phyloP scores from a whole-genome alignment of 2,797 vertebrate genomes.

The Amniataba percoides region DNA sequence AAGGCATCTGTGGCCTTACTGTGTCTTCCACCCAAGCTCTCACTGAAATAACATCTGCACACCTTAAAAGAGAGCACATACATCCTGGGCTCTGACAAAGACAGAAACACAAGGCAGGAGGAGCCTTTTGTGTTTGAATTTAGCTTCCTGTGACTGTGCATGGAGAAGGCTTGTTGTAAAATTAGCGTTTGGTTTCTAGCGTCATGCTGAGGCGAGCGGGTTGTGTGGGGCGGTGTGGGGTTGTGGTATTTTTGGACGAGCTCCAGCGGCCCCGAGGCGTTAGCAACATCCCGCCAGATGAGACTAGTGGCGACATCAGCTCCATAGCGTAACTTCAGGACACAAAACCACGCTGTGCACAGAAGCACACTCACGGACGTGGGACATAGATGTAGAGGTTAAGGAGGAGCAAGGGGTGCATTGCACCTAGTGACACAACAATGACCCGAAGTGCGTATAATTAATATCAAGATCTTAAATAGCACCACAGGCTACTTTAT shows the following conservation, averaged over 20 bases:
- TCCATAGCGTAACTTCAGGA: conserved; percentile 40
- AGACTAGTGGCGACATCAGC: conserved; percentile 68
- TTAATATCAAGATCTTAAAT: conserved; percentile 9
- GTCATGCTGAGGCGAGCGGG: conserved; percentile 36
- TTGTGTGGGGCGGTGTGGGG: conserved; percentile 52
- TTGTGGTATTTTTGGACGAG: conserved; percentile 75
- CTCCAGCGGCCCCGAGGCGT: conserved; percentile 70
- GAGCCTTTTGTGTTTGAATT: conserved; percentile 14
- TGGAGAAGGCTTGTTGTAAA: conserved; percentile 47
- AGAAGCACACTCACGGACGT: conserved; percentile 15
- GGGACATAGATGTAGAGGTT: conserved; percentile 1
- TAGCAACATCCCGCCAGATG: conserved; percentile 72
- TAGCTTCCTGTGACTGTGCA: neutral
- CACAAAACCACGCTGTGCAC: conserved; percentile 38
- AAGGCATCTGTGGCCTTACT: conserved; percentile 45
- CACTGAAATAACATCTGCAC: conserved; percentile 33
- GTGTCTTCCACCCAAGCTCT: conserved; percentile 25
- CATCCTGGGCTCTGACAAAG: neutral
- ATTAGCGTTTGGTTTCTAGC: conserved; percentile 39
- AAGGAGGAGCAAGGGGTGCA: conserved; percentile 5
- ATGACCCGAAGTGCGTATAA: conserved; percentile 1
- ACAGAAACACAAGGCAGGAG: conserved; percentile 15
- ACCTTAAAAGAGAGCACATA: conserved; percentile 5
- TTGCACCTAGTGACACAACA: conserved; percentile 12
- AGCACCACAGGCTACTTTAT: conserved; percentile 5